These are phyloP conservation scores for Atrina japonica DNA, from an alignment of 2,888 invertebrate species.

Conservation along the genomic window DNA sequence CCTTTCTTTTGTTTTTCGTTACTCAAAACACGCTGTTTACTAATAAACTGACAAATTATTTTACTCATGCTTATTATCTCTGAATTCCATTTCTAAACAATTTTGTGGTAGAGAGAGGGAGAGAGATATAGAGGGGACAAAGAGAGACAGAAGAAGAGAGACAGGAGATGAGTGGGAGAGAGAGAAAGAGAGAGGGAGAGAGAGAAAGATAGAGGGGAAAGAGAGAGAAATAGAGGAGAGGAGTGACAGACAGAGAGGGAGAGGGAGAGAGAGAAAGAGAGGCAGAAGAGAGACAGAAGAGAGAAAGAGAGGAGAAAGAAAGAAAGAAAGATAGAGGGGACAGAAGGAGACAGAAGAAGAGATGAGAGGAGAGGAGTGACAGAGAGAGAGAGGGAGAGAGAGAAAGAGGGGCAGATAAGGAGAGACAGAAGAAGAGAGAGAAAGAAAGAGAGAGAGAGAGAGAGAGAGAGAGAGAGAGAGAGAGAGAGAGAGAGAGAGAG, in stretches of 20 bases:
- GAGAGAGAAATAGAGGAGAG: not conserved
- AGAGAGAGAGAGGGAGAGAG: not conserved
- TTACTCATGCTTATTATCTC: no score
- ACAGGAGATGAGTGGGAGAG: no score
- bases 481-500: no score
- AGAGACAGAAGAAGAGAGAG: no score
- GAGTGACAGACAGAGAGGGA: not conserved
- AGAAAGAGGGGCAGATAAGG: not conserved
- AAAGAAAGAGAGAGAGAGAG: not conserved
- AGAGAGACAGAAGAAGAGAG: no score
- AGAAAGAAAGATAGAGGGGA: not conserved
- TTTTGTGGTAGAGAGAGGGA: no score
- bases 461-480: not conserved
- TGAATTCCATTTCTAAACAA: no score
- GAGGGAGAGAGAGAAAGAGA: not conserved
- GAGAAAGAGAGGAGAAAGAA: not conserved
- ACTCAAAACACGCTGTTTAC: no score
- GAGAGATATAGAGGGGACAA: no score
- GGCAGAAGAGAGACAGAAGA: not conserved
- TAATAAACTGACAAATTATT: no score
- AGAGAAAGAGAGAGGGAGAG: not conserved
- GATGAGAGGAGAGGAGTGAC: not conserved
- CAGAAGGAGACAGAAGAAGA: not conserved
- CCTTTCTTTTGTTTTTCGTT: no score
- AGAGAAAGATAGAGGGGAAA: not conserved